phyloP scores from a whole-genome alignment of 2,797 vertebrate genomes.

The Enteromius paludinosus region DNA sequence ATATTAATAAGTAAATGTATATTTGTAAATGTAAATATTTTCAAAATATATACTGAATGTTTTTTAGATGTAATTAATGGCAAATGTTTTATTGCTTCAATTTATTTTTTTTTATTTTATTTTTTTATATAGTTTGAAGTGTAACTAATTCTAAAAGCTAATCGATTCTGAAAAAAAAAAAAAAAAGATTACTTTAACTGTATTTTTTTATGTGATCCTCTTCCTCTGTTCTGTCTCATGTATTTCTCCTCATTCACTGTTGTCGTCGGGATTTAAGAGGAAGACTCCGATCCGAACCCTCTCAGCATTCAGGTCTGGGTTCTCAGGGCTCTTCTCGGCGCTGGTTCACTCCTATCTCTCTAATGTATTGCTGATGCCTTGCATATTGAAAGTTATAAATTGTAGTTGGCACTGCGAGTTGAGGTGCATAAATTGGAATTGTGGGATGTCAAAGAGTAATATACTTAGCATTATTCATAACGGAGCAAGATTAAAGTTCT shows the following conservation, averaged over 20 bases:
- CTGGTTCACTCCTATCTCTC: conserved; percentile 58
- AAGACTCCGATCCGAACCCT: not conserved
- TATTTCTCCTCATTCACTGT: not conserved
- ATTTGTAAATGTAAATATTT: too few relatives aligned
- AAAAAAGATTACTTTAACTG: not conserved
- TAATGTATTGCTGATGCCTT: conserved; percentile 72
- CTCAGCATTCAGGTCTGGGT: conserved; percentile 1
- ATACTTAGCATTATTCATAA: conserved; percentile 83
- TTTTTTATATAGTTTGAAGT: not conserved
- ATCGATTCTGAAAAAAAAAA: not conserved
- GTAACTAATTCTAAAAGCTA: not conserved
- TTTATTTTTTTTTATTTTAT: not conserved
- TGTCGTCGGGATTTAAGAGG: not conserved
- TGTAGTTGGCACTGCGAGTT: conserved; percentile 73
- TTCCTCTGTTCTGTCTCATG: not conserved
- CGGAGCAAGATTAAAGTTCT: conserved; percentile 74
- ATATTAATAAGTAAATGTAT: too few relatives aligned
- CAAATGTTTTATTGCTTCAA: not conserved
- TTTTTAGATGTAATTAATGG: too few relatives aligned
- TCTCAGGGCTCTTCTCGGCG: conserved; percentile 8
- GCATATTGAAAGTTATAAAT: conserved; percentile 81
- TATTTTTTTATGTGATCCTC: not conserved
- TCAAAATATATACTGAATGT: too few relatives aligned
- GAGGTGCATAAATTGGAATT: conserved; percentile 81
- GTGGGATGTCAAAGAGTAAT: conserved; percentile 81